phyloP scores from a whole-genome alignment of 2,113 vertebrate genomes.

The Sterna hirundo region DNA sequence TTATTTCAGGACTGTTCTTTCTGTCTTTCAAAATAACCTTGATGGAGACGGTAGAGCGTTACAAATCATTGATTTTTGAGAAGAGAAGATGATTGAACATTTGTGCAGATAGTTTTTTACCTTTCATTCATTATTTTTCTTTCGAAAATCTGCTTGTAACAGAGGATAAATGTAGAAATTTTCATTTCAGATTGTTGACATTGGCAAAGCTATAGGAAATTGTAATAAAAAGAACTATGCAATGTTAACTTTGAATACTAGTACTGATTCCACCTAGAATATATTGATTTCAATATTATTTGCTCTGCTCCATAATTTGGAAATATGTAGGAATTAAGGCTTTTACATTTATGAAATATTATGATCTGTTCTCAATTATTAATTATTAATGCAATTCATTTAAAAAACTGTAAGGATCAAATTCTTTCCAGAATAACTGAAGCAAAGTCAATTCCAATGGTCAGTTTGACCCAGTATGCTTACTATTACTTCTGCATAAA shows the following conservation, averaged over 20 bases:
- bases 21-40: background rate
- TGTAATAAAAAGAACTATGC: background rate
- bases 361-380: background rate
- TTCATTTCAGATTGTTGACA: background rate
- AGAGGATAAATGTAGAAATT: background rate
- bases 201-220: background rate
- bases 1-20: background rate
- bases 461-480: background rate
- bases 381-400: background rate
- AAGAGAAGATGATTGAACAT: background rate
- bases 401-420: background rate
- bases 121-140: background rate
- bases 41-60: background rate
- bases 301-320: background rate
- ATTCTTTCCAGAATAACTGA: background rate
- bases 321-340: background rate
- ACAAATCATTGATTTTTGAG: background rate
- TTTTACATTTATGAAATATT: background rate
- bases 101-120: background rate
- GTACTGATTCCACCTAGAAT: background rate
- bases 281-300: background rate
- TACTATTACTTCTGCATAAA: background rate
- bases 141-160: background rate
- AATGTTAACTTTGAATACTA: background rate
- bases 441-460: background rate